Base-by-base conservation (phyloP, 23 tunicate species). In the Halocynthia aurantium region DNA sequence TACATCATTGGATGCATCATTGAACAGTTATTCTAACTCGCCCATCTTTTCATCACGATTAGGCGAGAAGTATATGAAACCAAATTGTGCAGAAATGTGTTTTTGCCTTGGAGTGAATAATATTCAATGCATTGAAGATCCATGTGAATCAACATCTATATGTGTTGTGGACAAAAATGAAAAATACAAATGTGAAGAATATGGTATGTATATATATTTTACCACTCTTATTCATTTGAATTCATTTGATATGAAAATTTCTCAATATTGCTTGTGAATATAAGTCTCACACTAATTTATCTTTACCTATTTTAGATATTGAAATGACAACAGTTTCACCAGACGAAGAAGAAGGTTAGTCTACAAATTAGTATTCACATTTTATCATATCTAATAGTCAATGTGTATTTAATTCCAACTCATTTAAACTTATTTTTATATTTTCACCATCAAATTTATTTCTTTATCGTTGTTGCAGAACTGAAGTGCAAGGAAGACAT, bases 401-500 rank as follows among this genome's bases (percentile, higher is more conserved):
- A 67, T 67, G 12, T 67, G n/a, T n/a, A n/a, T n/a, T n/a, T n/a
- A 31, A 31, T 31, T 31, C 44, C 44, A 31, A 31, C 44, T 31
- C 44, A 31, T 1, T 31, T 31, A 31, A 31, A 31, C 44, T 31
- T 31, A 31, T 31, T 4, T 31, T 31, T 31, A 31, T 31, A 31
- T 31, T 31, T 31, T 31, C 44, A 31, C 44, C 44, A 31, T 31
- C 44, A 31, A 31, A 31, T 31, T 31, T 31, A 31, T 31, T 31
- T 31, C 44, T 31, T 31, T 31, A 31, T 31, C 44, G 4, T 12
- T 67, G 15, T n/a, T 67, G 22, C 72, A 67, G 72, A 67, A 21
- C 12, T 67, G 12, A 67, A 67, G 40, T 67, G 86, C 51, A 62
- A 63, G 12, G 51, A 64, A 8, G 64, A 75, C 8, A 83, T 83